These are phyloP conservation scores for Ceyx margarethae DNA, from an alignment of 2,113 vertebrate genomes.

Conservation along the genomic window DNA sequence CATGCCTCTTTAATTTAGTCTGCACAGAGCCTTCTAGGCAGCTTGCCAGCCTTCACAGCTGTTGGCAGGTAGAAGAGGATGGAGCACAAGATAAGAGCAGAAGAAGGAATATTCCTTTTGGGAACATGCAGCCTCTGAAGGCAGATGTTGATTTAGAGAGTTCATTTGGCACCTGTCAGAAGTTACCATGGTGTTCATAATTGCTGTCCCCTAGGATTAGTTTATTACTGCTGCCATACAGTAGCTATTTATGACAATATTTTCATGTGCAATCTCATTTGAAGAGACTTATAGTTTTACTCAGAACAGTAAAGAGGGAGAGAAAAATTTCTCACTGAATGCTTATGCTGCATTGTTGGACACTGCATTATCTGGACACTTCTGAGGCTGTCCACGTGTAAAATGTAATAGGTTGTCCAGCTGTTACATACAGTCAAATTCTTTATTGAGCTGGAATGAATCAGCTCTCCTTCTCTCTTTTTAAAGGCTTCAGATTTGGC, in stretches of 20 bases:
- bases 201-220: neutral
- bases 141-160: neutral
- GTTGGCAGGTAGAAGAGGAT: conserved; percentile 16
- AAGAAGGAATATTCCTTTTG: neutral
- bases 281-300: neutral
- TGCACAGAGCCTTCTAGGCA: neutral
- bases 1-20: neutral
- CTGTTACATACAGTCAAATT: conserved; percentile 13
- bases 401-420: conserved; percentile 8
- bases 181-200: neutral
- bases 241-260: neutral
- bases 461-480: neutral
- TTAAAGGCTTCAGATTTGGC: neutral
- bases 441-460: conserved; percentile 16
- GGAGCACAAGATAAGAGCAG: neutral
- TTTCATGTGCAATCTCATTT: neutral
- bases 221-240: neutral
- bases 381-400: neutral
- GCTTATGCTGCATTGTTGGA: neutral
- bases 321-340: neutral
- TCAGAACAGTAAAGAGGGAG: too few species aligned
- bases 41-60: neutral
- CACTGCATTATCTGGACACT: neutral
- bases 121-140: neutral
- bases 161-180: neutral